phyloP scores from a whole-genome alignment of 2,113 vertebrate genomes.

The Mesembrinibis cayennensis region DNA sequence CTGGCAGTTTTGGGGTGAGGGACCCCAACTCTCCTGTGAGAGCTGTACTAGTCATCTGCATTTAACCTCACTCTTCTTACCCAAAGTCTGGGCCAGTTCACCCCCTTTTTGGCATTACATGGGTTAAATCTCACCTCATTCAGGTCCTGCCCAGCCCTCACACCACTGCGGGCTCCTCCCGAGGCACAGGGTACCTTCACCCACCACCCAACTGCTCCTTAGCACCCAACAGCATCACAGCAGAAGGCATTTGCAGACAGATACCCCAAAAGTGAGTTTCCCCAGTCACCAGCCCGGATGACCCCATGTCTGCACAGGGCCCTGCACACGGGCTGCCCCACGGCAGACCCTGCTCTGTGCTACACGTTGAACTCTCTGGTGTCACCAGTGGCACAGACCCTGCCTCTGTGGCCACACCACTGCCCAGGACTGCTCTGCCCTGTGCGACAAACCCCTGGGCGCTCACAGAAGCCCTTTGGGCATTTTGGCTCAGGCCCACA shows the following conservation, averaged over 20 bases:
- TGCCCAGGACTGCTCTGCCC: not conserved
- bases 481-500: rapidly evolving
- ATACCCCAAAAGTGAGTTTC: not conserved
- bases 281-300: not conserved
- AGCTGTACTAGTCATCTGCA: not conserved
- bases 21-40: rapidly evolving
- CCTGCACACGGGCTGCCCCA: not conserved
- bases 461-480: too few species aligned
- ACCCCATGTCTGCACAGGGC: rapidly evolving
- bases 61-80: rapidly evolving
- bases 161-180: rapidly evolving
- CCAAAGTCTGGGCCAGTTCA: not conserved
- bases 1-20: not conserved
- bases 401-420: rapidly evolving
- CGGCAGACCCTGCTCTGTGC: rapidly evolving
- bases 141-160: not conserved
- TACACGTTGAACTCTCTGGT: rapidly evolving
- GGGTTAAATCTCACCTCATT: not conserved
- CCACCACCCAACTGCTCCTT: not conserved
- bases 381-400: not conserved
- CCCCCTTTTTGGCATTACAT: rapidly evolving
- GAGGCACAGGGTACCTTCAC: not conserved
- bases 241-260: not conserved
- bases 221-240: not conserved
- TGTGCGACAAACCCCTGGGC: rapidly evolving